Evolutionary conservation across 2,888 invertebrate species (phyloP), one percentile per base, ranked within the genome.

Genomic region (Pseudanteris insignis): DNA sequence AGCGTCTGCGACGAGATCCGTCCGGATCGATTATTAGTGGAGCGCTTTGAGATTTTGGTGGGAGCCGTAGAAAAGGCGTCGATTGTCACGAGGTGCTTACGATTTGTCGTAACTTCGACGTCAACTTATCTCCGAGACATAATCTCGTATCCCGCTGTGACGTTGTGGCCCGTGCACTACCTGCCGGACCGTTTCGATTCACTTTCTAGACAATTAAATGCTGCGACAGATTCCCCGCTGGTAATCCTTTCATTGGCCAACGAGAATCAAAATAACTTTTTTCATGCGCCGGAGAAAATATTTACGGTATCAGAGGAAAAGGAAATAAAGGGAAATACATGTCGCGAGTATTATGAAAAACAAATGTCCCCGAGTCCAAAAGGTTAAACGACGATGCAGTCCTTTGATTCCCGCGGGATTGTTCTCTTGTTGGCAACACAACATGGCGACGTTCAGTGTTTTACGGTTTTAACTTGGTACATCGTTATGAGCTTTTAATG

Each of bases 151-250:
- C 55, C 62, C 40, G 55, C 61, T 61, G 61, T 26, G 61, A 55
- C 44, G 53, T 24, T 53, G 37, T 28, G 34, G 34, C 33, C 32
- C 12, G 40, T 41, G 53, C 26, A 38, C 41, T 41, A 50, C 53
- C 47, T 53, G 59, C 26, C 46, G 40, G 15, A 41, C 53, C 38
- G 25, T 44, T 53, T 33, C 51, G 37, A 48, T 61, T 61, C 60
- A 50, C 53, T 58, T 64, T 61, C 64, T 59, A 53, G 63, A 65
- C 65, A 65, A 65, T 65, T 63, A 65, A 65, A 63, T 53, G 65
- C 64, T 61, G 47, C 65, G 67, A 70, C 64, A 66, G 67, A 68
- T 66, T 67, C 67, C 65, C 68, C 61, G 65, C 67, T 68, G 68
- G 66, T 67, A 67, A 66, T 60, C 68, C 67, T 65, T 70, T 63